Percentiles rank a stretch among this genome's conserved stretches.
These are phyloP conservation scores for Atractosteus spatula DNA, from an alignment of 2,113 vertebrate species.

Conservation along the genomic window DNA sequence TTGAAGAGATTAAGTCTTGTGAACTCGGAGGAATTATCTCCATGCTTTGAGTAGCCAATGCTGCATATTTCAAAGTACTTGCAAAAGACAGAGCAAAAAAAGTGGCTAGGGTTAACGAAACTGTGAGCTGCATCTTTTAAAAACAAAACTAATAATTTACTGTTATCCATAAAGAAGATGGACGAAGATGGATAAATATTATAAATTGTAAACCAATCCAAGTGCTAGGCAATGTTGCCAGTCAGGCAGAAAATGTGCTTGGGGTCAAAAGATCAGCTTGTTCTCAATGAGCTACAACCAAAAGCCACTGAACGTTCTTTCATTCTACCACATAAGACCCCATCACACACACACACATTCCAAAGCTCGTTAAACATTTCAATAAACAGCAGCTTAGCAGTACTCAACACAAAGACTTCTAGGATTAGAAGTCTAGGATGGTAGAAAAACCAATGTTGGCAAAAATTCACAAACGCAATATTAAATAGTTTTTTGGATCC, in stretches of 20 bases:
- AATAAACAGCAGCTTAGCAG: constrained; percentile 23
- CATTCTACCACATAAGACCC: constrained; percentile 34
- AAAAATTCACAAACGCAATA: neutral
- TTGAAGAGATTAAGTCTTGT: too few relatives aligned
- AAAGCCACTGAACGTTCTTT: constrained; percentile 49
- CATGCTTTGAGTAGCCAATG: too few relatives aligned
- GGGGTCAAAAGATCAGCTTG: constrained; percentile 64
- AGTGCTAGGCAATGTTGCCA: neutral
- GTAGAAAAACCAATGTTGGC: too few relatives aligned
- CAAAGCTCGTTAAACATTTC: constrained; percentile 38
- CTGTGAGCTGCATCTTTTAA: too few relatives aligned
- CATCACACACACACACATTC: constrained; percentile 43
- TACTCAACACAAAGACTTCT: neutral
- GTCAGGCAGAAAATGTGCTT: neutral
- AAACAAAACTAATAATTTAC: too few relatives aligned
- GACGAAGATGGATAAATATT: neutral
- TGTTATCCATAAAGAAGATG: too few relatives aligned
- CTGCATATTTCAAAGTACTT: too few relatives aligned
- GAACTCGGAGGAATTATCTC: too few relatives aligned
- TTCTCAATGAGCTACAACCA: constrained; percentile 60
- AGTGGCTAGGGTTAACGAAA: too few relatives aligned
- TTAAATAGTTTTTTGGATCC: too few relatives aligned
- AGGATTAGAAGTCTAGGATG: too few relatives aligned
- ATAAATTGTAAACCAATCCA: neutral
- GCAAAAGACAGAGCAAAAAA: too few relatives aligned